Base-by-base conservation (phyloP, 2,888 invertebrate species). In the Lasioglossum oenotherae region DNA sequence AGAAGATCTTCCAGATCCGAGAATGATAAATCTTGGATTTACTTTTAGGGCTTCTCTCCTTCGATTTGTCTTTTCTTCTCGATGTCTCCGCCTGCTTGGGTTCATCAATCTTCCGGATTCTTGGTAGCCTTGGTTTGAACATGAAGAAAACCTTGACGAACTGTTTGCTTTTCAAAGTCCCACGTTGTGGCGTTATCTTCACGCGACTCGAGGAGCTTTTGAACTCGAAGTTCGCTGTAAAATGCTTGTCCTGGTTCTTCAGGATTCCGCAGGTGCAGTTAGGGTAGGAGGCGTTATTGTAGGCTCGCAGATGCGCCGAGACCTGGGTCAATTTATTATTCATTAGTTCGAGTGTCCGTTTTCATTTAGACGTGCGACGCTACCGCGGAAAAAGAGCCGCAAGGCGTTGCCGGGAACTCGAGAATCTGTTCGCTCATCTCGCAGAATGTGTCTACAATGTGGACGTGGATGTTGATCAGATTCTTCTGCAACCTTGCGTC, bases 341-440 rank as follows among this genome's bases (percentile, higher is more conserved):
- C 38, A 41, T 78, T 35, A 31, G 49, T 14, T 4, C 19, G 23
- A 73, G 12, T 23, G 27, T 73, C 35, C 19, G 31, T 31, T 31
- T 46, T 49, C 44, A 49, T 73, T 73, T 16, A 27, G 27, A 46
- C 10, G 44, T 27, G 46, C n/a, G 44, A 35, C 16, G 60, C 74
- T 79, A 87, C 89, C 69, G 72, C 31, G 12, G 87, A 84, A 74
- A 77, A 84, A 4, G 85, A 85, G n/a, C 81, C 89, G n/a, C 87
- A 87, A 53, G 89, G 85, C 16, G 89, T 89, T 4, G 78, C 80
- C 4, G 84, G 84, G 31, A 89, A 87, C 71, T 87, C 73, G 4
- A 89, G 27, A 12, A 89, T 87, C 73, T 89, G 89, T 35, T 87
- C 82, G 41, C 89, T 89, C 19, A 89, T 60, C 73, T 89, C 85